Conservation (phyloP, 2,113 vertebrate species). For the Brachionichthys hirsutus region DNA sequence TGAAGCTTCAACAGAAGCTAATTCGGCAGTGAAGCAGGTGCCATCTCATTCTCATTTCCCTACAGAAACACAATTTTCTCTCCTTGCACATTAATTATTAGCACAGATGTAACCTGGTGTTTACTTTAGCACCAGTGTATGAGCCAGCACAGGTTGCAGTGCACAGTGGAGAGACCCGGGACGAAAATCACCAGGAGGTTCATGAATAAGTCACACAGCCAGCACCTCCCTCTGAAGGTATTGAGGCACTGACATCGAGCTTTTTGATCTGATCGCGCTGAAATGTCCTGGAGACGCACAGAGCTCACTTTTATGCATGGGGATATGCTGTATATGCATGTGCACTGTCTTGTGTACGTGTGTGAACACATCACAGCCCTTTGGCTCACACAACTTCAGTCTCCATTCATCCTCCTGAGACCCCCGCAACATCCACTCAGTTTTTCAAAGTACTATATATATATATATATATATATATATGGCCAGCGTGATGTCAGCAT, state of each 20-base stretch:
- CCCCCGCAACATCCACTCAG: conserved; percentile 24
- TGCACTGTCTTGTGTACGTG: not conserved
- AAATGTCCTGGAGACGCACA: conserved; percentile 67
- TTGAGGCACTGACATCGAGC: conserved; percentile 65
- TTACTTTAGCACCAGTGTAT: conserved; percentile 77
- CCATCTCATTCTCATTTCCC: conserved; percentile 73
- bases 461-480: conserved; percentile 20
- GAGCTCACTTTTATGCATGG: conserved; percentile 63
- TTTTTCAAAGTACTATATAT: conserved; percentile 31
- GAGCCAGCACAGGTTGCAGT: conserved; percentile 44
- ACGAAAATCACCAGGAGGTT: conserved; percentile 60
- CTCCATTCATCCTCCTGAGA: conserved; percentile 58
- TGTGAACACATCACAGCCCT: conserved; percentile 38
- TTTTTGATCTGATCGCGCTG: conserved; percentile 71
- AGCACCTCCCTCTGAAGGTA: conserved; percentile 77
- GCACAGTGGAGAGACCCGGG: conserved; percentile 39
- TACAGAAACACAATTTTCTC: conserved; percentile 71
- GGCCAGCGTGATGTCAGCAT: conserved; percentile 44
- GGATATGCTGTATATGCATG: conserved; percentile 39
- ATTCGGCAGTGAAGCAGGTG: conserved; percentile 66
- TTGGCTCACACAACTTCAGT: conserved; percentile 50
- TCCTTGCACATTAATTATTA: conserved; percentile 76
- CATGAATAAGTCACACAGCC: conserved; percentile 79
- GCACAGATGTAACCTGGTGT: conserved; percentile 71
- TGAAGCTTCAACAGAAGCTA: conserved; percentile 20